phyloP scores from a whole-genome alignment of 1,140 invertebrate genomes.

The Drosophila asahinai region DNA sequence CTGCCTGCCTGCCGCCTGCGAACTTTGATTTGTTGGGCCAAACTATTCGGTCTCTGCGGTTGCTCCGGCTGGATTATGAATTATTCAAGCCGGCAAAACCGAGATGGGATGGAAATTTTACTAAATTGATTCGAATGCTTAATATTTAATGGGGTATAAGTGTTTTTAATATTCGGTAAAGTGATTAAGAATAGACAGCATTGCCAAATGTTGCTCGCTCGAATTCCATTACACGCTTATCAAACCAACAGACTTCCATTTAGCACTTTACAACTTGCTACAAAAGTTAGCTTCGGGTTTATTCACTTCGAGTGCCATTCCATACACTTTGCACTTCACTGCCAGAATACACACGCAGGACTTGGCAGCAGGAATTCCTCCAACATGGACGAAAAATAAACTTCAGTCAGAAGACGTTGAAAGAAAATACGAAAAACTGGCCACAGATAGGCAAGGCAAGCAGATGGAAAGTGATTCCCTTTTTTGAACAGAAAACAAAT shows the following conservation, averaged over 20 bases:
- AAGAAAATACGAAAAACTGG: slow-evolving; percentile 38
- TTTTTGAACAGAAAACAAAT: slow-evolving; percentile 46
- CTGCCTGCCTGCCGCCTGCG: not conserved
- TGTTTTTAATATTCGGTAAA: slow-evolving; percentile 31
- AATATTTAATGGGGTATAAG: slow-evolving; percentile 49
- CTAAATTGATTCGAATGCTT: slow-evolving; percentile 38
- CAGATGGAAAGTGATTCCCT: slow-evolving; percentile 6
- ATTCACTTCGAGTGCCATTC: slow-evolving; percentile 53
- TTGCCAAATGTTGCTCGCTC: not conserved
- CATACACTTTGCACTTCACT: slow-evolving; percentile 30
- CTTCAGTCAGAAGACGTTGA: slow-evolving; percentile 12
- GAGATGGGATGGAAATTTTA: slow-evolving; percentile 1
- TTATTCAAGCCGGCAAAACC: slow-evolving; percentile 39
- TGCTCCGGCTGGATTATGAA: slow-evolving; percentile 37
- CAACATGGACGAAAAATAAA: slow-evolving; percentile 33
- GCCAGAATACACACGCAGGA: slow-evolving; percentile 3
- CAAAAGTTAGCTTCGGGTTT: slow-evolving; percentile 40
- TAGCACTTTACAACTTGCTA: slow-evolving; percentile 55
- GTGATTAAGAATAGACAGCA: slow-evolving; percentile 15
- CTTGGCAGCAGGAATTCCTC: slow-evolving; percentile 22
- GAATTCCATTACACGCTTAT: slow-evolving; percentile 52
- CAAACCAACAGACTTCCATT: slow-evolving; percentile 57
- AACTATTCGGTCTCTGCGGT: slow-evolving; percentile 46
- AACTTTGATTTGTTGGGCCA: slow-evolving; percentile 46
- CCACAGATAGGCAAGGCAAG: slow-evolving; percentile 12